phyloP scores from a whole-genome alignment of 2,888 invertebrate species.

The Meliscaeva auricollis region DNA sequence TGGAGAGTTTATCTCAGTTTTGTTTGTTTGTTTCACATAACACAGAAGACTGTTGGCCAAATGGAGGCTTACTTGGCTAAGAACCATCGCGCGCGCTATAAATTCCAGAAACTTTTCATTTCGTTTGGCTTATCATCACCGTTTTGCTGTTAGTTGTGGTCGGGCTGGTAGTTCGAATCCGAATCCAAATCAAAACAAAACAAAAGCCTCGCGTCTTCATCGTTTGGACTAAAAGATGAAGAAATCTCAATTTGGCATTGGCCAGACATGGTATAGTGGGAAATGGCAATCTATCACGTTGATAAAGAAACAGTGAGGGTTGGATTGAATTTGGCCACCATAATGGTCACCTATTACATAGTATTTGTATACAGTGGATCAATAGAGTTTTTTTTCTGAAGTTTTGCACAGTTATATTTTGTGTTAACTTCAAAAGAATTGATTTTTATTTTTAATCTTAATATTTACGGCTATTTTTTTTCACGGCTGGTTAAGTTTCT shows the following conservation, averaged over 20 bases:
- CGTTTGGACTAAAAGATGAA: constrained; percentile 50
- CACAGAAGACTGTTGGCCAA: constrained; percentile 40
- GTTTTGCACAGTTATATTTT: too few species aligned
- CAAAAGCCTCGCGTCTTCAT: constrained; percentile 48
- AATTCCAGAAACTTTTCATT: constrained; percentile 62
- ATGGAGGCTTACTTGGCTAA: constrained; percentile 29
- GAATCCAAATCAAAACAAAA: constrained; percentile 53
- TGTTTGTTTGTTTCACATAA: constrained; percentile 35
- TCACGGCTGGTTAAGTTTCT: too few species aligned
- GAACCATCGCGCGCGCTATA: constrained; percentile 58
- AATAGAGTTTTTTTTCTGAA: not conserved
- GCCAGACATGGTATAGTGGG: constrained; percentile 36
- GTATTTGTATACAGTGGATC: constrained; percentile 1
- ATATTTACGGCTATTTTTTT: too few species aligned
- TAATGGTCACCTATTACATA: not conserved
- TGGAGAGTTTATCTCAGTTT: constrained; percentile 43
- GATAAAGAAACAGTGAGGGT: constrained; percentile 43
- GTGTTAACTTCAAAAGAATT: too few species aligned
- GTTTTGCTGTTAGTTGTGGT: constrained; percentile 34
- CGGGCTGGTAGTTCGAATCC: constrained; percentile 35
- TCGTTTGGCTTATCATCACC: constrained; percentile 52
- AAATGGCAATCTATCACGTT: constrained; percentile 51
- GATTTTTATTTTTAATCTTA: too few species aligned
- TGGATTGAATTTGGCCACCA: constrained; percentile 31
- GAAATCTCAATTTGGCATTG: constrained; percentile 54